A percentile compares a stretch with the other conserved stretches of the same genome.
Conservation (phyloP, 2,113 vertebrate species). For the Brachypteracias leptosomus region DNA sequence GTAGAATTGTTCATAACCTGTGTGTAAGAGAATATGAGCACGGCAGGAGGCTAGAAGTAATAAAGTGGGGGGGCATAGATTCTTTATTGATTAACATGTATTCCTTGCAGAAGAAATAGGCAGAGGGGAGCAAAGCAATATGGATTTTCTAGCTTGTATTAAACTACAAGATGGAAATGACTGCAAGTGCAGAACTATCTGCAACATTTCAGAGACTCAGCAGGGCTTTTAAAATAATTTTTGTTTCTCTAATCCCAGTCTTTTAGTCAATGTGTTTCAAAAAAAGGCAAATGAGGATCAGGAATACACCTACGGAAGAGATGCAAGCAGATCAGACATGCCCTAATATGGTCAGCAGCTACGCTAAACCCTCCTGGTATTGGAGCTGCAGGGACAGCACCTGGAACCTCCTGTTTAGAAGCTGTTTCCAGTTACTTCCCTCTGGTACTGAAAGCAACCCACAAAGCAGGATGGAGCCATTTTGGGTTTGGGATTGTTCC, state of each 20-base stretch:
- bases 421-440: not conserved
- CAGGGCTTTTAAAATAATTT: slow-evolving; percentile 28
- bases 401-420: not conserved
- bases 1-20: slow-evolving; percentile 1
- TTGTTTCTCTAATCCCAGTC: not conserved
- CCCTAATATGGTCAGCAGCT: not conserved
- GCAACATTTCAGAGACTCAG: slow-evolving; percentile 27
- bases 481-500: not conserved
- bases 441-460: not conserved
- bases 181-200: not conserved
- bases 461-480: not conserved
- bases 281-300: not conserved
- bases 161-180: slow-evolving; percentile 43
- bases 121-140: slow-evolving; percentile 31
- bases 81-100: slow-evolving; percentile 49
- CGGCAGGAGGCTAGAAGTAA: not conserved
- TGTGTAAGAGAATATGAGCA: not conserved
- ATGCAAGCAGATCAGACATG: not conserved
- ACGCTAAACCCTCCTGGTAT: accelerated
- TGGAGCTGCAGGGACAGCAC: not conserved
- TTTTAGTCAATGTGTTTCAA: not conserved
- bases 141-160: slow-evolving; percentile 34
- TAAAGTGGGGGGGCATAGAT: not conserved
- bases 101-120: slow-evolving; percentile 1
- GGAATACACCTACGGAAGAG: not conserved